phyloP scores from a whole-genome alignment of 2,113 vertebrate genomes.

The Pseudorectes ferrugineus region DNA sequence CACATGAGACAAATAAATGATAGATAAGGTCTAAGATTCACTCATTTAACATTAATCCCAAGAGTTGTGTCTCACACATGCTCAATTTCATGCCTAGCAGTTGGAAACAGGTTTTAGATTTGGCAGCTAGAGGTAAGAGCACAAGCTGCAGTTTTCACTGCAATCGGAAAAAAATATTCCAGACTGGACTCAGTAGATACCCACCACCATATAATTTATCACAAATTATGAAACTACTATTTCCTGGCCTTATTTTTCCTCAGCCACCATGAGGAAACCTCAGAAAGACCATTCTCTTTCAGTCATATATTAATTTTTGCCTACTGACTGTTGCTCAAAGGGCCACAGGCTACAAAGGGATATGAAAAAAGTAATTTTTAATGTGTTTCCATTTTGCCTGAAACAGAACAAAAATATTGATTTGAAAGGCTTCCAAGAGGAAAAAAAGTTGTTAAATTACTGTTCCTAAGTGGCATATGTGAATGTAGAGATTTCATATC shows the following conservation, averaged over 20 bases:
- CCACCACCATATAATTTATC: background rate
- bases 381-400: background rate
- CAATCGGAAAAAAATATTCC: background rate
- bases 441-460: background rate
- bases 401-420: conserved; percentile 13
- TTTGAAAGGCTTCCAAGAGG: conserved; percentile 5
- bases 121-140: conserved; percentile 1
- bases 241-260: background rate
- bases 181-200: background rate
- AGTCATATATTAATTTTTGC: background rate
- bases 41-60: conserved; percentile 62
- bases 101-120: conserved; percentile 48
- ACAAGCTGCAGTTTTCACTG: background rate
- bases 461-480: background rate
- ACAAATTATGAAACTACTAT: background rate
- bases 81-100: conserved; percentile 39
- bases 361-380: background rate
- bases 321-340: background rate
- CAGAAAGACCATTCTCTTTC: background rate
- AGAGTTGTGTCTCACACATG: conserved; percentile 35
- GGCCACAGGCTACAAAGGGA: background rate
- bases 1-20: conserved; percentile 71
- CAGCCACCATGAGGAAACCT: background rate
- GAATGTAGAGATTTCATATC: background rate
- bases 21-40: conserved; percentile 70